Evolutionary conservation across 2,797 vertebrate species (phyloP).

Genomic region (Clarias laeviceps): DNA sequence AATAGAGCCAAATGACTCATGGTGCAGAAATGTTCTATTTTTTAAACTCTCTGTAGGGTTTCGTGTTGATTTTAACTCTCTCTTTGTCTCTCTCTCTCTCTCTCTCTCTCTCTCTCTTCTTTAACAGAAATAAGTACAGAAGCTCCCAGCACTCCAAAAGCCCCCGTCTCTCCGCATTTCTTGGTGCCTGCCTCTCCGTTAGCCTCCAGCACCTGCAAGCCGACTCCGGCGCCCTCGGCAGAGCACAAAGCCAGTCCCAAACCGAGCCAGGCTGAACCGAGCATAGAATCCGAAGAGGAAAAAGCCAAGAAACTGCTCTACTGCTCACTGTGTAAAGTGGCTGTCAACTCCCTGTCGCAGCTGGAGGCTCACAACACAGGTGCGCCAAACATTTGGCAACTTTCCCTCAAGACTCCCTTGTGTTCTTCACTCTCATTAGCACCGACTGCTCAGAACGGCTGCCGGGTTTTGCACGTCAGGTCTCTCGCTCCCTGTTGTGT

Average conservation of each 20-base stretch:
- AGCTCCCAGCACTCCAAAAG: conserved; percentile 23
- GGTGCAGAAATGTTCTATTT: not conserved
- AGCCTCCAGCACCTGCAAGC: conserved; percentile 58
- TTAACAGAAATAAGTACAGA: conserved; percentile 54
- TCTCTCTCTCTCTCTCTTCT: conserved; percentile 24
- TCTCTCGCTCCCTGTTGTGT: conserved; percentile 1
- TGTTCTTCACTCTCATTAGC: conserved; percentile 38
- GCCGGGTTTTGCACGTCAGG: not conserved
- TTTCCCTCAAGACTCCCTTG: not conserved
- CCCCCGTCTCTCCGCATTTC: conserved; percentile 42
- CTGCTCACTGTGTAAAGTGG: conserved; percentile 97
- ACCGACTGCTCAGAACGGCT: conserved; percentile 4
- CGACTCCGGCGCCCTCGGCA: conserved; percentile 65
- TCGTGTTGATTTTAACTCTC: not conserved
- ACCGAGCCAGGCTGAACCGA: conserved; percentile 59
- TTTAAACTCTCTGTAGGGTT: not conserved
- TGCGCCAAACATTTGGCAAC: conserved; percentile 61
- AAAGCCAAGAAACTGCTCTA: conserved; percentile 96
- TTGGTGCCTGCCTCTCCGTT: conserved; percentile 42
- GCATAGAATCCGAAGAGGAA: conserved; percentile 89
- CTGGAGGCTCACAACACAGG: conserved; percentile 97
- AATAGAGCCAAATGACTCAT: conserved; percentile 9
- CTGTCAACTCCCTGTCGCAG: conserved; percentile 96
- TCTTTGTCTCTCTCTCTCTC: conserved; percentile 22
- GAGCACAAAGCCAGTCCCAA: conserved; percentile 71